Evolutionary conservation across 1,140 invertebrate species (phyloP).

Genomic region (Agrilus planipennis): DNA sequence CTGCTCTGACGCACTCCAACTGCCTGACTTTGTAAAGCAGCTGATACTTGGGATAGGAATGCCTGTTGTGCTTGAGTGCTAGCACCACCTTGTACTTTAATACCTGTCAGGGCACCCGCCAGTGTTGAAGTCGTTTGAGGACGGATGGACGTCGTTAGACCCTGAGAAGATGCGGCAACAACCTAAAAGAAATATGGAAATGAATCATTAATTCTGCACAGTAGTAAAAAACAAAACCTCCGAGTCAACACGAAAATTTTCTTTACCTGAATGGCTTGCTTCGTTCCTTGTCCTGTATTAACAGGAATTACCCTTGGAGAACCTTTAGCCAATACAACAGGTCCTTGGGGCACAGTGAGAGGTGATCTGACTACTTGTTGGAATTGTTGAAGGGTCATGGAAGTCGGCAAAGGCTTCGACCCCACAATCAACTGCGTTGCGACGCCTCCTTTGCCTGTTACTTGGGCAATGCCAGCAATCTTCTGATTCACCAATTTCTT

Average conservation of each 20-base stretch:
- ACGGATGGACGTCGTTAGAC: conserved; percentile 34
- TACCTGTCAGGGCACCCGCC: conserved; percentile 30
- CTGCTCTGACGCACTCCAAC: conserved; percentile 29
- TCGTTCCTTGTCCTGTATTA: conserved; percentile 27
- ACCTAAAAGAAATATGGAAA: conserved; percentile 32
- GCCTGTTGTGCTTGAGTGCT: conserved; percentile 32
- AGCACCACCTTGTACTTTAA: conserved; percentile 35
- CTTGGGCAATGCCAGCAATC: conserved; percentile 30
- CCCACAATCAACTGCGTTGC: conserved; percentile 49
- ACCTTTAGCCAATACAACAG: conserved; percentile 29
- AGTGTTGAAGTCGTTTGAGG: conserved; percentile 32
- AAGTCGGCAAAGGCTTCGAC: conserved; percentile 46
- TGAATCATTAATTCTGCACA: not conserved
- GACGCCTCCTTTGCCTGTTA: conserved; percentile 37
- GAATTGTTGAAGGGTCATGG: conserved; percentile 64
- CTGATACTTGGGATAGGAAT: conserved; percentile 33
- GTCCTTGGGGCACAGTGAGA: conserved; percentile 30
- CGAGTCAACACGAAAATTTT: not conserved
- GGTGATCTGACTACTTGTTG: conserved; percentile 63
- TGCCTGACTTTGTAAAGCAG: conserved; percentile 35
- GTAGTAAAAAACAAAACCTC: not conserved
- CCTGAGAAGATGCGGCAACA: conserved; percentile 37
- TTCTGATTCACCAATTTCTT: conserved; percentile 37
- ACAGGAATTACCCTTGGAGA: conserved; percentile 29
- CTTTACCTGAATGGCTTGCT: conserved; percentile 31